Evolutionary conservation across 2,113 vertebrate species (phyloP), one percentile per base, ranked within the genome.

Genomic region (Ondatra zibethicus): DNA sequence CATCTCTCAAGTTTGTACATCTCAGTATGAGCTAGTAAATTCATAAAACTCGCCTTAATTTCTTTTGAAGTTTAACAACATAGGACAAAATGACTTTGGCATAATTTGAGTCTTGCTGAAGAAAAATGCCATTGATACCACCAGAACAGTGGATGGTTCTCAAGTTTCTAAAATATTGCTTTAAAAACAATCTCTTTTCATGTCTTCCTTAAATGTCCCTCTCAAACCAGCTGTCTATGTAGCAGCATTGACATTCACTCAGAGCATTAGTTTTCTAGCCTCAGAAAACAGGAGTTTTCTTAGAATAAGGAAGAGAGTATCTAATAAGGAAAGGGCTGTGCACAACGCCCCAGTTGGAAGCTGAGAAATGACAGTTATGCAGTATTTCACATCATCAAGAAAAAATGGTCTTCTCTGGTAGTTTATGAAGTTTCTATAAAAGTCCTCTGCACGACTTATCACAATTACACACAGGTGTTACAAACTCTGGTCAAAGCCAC

Each of bases 161-260:
- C 61, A 61, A 80, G 16, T 36, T 85, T 68, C 76, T 36, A 19
- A 93, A 88, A 1, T 58, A 3, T 85, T 50, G 78, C 19, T 11
- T 78, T 80, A 77, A 81, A 12, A 92, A 82, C 4, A 65, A 47
- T 52, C 7, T 94, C 23, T 85, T 75, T 78, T 92, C 65, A 70
- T 73, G 33, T 55, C 66, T 97, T 84, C n/a, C 50, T 89, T 31
- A 92, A 96, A 73, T 87, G 39, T 84, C 94, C 81, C 50, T 86
- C 7, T 87, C 68, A 93, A 65, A n/a, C 33, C 92, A 86, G 77
- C 80, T 80, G 42, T 55, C 47, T 70, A 19, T 50, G 6, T 58
- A 33, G 31, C 88, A n/a, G 10, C 55, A 65, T 50, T 80, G 76
- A 81, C 47, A 90, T 96, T 73, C 80, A 85, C 61, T 94, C n/a